Base-by-base conservation (phyloP, 1,140 invertebrate genomes). In the Sitobion miscanthi region DNA sequence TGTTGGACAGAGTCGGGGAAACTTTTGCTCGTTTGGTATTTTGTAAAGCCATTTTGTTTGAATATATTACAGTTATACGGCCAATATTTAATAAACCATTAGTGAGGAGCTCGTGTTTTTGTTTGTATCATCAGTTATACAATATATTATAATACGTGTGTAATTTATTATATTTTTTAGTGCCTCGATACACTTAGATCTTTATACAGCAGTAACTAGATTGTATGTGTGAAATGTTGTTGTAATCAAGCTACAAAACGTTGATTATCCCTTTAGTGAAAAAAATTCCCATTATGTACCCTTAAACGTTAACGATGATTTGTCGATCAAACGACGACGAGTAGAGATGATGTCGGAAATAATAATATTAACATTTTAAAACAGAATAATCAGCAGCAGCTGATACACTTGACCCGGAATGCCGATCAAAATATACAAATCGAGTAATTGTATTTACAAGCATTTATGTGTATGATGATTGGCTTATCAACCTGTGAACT, bases 81-180 rank as follows among this genome's bases (percentile, higher is more conserved):
- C n/a, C 14, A 77, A 77, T 77, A n/a, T 77, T 77, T n/a, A 77
- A 77, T 77, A 77, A 77, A 77, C 30, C n/a, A 77, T 77, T 77
- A 77, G 30, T 77, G 62, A 77, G 30, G 14, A 11, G 25, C 62
- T 77, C n/a, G 14, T 77, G 62, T 69, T 77, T 77, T 77, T 77
- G 30, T 20, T 17, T 14, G n/a, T 77, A 20, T 35, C n/a, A 30
- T 77, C 62, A 42, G 42, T 4, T n/a, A 77, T 17, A 30, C 11
- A 69, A 11, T 69, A 77, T 77, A 35, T 77, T 69, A 30, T 49
- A 11, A 49, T 69, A n/a, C 20, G 11, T 14, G 62, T 30, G 62
- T 30, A 69, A 69, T n/a, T 69, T 69, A n/a, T n/a, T 77, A 17
- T 77, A n/a, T 77, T 77, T 77, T 77, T 77, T n/a, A 77, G 62